Conservation (phyloP, 2,113 vertebrate genomes). For the Amphiprion percula region DNA sequence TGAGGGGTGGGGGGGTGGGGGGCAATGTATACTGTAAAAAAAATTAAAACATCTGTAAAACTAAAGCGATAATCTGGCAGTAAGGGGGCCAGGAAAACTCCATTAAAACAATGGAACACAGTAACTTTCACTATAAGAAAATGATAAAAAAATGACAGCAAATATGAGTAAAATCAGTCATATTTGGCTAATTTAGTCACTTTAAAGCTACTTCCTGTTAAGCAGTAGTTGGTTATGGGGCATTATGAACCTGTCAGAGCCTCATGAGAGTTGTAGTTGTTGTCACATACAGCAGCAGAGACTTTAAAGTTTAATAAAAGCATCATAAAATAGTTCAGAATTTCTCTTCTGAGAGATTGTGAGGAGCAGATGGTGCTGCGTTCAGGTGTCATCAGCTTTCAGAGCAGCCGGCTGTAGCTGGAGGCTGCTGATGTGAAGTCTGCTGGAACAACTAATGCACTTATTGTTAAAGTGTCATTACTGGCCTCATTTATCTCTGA, state of each 20-base stretch:
- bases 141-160: too few relatives aligned
- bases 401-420: slow-evolving; percentile 11
- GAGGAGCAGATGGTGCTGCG: not conserved
- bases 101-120: too few relatives aligned
- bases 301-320: slow-evolving; percentile 17
- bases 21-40: too few relatives aligned
- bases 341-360: not conserved
- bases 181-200: too few relatives aligned
- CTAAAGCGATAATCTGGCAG: too few relatives aligned
- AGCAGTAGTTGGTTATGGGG: too few relatives aligned
- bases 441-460: slow-evolving; percentile 49
- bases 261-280: slow-evolving; percentile 4
- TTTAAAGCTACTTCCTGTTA: too few relatives aligned
- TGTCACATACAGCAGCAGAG: not conserved
- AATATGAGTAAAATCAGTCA: too few relatives aligned
- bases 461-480: slow-evolving; percentile 77
- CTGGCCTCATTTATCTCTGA: slow-evolving; percentile 54
- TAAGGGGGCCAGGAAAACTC: too few relatives aligned
- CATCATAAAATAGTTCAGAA: not conserved
- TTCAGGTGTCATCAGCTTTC: slow-evolving; percentile 38
- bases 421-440: slow-evolving; percentile 45
- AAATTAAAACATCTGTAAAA: too few relatives aligned
- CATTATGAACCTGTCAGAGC: not conserved
- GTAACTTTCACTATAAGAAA: too few relatives aligned
- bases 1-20: too few relatives aligned